A percentile compares a stretch with the other conserved stretches of the same genome.
Conservation (phyloP, 1,140 invertebrate species). For the Megalonaias nervosa region DNA sequence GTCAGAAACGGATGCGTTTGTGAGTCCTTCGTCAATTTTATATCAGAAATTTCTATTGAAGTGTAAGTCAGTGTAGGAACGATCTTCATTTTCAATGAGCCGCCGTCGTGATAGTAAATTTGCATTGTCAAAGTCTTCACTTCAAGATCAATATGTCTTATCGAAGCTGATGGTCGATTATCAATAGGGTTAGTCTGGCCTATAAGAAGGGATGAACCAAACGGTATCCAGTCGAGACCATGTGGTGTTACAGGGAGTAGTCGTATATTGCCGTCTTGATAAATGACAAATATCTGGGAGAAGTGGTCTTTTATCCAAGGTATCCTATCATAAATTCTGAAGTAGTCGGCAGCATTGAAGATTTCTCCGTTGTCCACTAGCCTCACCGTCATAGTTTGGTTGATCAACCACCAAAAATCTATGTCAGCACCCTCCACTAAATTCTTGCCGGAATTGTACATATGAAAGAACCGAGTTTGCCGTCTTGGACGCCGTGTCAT, state of each 20-base stretch:
- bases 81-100: constrained; percentile 23
- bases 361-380: constrained; percentile 21
- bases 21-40: constrained; percentile 5
- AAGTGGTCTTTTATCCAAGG: constrained; percentile 34
- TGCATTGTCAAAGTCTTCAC: constrained; percentile 5
- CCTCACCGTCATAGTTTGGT: constrained; percentile 33
- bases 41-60: constrained; percentile 37
- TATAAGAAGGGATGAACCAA: constrained; percentile 42
- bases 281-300: constrained; percentile 40
- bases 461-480: background rate
- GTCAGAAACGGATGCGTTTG: constrained; percentile 34
- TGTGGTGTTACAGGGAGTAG: constrained; percentile 32
- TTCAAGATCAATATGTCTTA: constrained; percentile 35
- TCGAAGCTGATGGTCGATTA: constrained; percentile 29
- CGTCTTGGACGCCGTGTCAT: background rate
- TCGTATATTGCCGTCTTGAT: constrained; percentile 33
- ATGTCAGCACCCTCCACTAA: constrained; percentile 6
- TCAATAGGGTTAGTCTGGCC: constrained; percentile 31
- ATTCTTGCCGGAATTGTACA: constrained; percentile 18
- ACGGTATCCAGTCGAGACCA: constrained; percentile 41
- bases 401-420: constrained; percentile 2
- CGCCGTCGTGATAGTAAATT: constrained; percentile 36
- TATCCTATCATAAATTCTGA: constrained; percentile 31
- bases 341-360: constrained; percentile 10
- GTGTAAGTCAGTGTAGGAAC: constrained; percentile 25